A percentile compares a stretch with the other conserved stretches of the same genome.
These are phyloP conservation scores for Corvus hawaiiensis DNA, from an alignment of 2,113 vertebrate species.

Conservation along the genomic window DNA sequence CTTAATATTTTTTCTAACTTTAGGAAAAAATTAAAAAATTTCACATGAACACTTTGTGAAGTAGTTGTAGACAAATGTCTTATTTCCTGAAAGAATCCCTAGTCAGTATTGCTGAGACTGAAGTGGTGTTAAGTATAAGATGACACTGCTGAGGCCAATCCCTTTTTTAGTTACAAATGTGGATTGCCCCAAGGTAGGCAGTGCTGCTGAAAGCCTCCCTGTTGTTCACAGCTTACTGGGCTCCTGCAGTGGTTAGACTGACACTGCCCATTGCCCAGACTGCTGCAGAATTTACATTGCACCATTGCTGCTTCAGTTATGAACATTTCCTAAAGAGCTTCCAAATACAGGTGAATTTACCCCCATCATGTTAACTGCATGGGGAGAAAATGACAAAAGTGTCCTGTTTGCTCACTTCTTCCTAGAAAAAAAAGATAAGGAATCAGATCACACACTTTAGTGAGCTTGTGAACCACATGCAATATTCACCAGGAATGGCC, in stretches of 20 bases:
- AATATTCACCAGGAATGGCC: neutral
- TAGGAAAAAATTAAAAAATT: neutral
- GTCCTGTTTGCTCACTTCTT: neutral
- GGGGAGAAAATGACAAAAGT: neutral
- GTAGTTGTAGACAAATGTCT: neutral
- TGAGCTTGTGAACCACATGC: neutral
- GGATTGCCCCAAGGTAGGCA: neutral
- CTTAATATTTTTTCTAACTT: neutral
- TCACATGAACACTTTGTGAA: neutral
- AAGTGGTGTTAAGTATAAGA: neutral
- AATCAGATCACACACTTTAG: neutral
- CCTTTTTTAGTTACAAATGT: neutral
- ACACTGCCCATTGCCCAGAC: neutral
- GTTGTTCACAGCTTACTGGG: fast-evolving
- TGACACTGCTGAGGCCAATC: fast-evolving
- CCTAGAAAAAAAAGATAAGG: neutral
- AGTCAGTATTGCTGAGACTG: neutral
- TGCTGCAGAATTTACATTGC: neutral
- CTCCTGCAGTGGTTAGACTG: neutral
- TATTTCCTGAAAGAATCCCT: neutral
- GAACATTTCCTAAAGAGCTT: neutral
- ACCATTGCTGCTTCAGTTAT: neutral
- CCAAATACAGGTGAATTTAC: neutral
- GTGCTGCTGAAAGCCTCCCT: neutral
- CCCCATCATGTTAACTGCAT: neutral